Evolutionary conservation across 1,140 invertebrate genomes (phyloP).

Genomic region (Battus philenor): DNA sequence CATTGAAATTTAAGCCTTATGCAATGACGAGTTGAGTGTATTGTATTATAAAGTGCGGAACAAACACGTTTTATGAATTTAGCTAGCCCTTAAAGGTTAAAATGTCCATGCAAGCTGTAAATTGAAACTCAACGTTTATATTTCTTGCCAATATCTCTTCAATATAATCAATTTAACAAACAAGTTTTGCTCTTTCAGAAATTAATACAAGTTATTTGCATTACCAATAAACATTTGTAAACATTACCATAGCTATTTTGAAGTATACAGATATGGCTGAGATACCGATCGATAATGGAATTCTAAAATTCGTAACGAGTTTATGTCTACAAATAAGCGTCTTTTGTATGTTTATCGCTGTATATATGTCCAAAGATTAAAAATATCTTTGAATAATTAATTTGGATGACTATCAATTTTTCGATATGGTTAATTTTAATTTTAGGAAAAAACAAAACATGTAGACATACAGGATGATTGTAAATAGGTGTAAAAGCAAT

Average conservation of each 20-base stretch:
- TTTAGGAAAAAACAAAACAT: no score
- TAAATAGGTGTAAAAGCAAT: no score
- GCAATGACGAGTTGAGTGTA: slow-evolving; percentile 32
- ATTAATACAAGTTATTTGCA: slow-evolving; percentile 6
- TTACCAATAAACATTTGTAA: neutral
- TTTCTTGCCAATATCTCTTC: slow-evolving; percentile 19
- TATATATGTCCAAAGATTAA: no score
- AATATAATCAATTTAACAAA: slow-evolving; percentile 9
- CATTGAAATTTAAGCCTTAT: slow-evolving; percentile 38
- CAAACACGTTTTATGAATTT: slow-evolving; percentile 41
- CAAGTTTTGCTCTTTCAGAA: slow-evolving; percentile 5
- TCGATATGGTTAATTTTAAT: no score
- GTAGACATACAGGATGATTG: no score
- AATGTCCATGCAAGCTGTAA: slow-evolving; percentile 64
- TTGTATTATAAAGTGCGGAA: slow-evolving; percentile 40
- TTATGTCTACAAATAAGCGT: no score
- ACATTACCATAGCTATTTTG: neutral
- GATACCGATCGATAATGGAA: no score
- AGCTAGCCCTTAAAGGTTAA: slow-evolving; percentile 57
- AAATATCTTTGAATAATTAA: no score
- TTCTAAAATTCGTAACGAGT: no score
- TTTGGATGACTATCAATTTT: no score
- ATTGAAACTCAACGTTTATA: slow-evolving; percentile 40
- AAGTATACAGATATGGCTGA: no score
- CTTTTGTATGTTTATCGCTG: no score